These are phyloP conservation scores for Nasonia giraulti DNA, from an alignment of 1,140 invertebrate species.

Conservation along the genomic window DNA sequence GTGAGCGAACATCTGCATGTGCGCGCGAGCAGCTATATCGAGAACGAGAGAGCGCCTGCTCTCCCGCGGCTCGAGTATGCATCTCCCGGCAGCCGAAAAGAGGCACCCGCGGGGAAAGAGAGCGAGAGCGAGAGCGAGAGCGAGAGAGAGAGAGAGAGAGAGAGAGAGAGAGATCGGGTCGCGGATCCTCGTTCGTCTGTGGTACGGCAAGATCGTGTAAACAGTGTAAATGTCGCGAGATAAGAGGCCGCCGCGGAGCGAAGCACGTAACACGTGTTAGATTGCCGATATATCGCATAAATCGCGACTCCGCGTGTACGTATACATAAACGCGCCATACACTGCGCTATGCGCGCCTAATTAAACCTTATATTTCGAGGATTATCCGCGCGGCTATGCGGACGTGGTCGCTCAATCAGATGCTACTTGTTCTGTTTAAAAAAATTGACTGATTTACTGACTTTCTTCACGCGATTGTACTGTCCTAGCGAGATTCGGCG, in stretches of 20 bases:
- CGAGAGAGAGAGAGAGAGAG: neutral
- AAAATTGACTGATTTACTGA: too few relatives aligned
- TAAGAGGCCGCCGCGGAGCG: neutral
- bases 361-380: too few relatives aligned
- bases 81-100: neutral
- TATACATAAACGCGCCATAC: too few relatives aligned
- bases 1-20: neutral
- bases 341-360: too few relatives aligned
- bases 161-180: neutral
- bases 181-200: neutral
- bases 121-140: neutral
- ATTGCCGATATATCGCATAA: slow-evolving; percentile 1
- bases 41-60: neutral
- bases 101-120: neutral
- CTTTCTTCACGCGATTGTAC: too few relatives aligned
- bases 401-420: too few relatives aligned
- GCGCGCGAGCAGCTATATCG: neutral
- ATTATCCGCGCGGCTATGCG: too few relatives aligned
- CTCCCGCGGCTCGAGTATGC: neutral
- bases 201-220: neutral
- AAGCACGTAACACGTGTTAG: slow-evolving; percentile 15
- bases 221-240: slow-evolving; percentile 27
- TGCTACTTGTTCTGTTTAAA: too few relatives aligned
- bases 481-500: too few relatives aligned
- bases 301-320: neutral